These are phyloP conservation scores for Pterocles burchelli DNA, from an alignment of 2,113 vertebrate genomes.

Conservation along the genomic window DNA sequence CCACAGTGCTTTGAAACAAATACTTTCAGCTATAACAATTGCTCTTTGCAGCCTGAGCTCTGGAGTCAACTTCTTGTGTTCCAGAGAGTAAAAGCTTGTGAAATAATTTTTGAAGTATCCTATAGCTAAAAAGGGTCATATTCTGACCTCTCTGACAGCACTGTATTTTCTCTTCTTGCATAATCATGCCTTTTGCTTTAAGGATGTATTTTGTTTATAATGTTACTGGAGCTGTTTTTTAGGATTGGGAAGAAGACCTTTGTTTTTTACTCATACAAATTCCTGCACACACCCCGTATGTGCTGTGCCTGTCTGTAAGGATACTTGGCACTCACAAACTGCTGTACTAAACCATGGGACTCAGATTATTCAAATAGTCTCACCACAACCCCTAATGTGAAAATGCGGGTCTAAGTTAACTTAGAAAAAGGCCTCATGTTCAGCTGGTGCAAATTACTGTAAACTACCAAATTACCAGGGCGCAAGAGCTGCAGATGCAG, in stretches of 20 bases:
- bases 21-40: conserved; percentile 79
- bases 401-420: not conserved
- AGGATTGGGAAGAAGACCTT: not conserved
- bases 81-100: conserved; percentile 58
- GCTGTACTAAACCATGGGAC: not conserved
- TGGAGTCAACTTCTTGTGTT: conserved; percentile 68
- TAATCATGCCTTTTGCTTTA: not conserved
- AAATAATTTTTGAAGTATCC: conserved; percentile 71
- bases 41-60: conserved; percentile 70
- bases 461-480: not conserved
- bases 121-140: conserved; percentile 19
- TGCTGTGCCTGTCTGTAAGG: not conserved
- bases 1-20: conserved; percentile 79
- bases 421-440: not conserved
- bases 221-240: not conserved
- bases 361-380: not conserved
- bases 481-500: not conserved
- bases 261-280: not conserved
- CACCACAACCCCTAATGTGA: not conserved
- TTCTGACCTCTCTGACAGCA: not conserved
- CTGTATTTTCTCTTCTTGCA: not conserved
- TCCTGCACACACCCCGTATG: not conserved
- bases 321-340: not conserved
- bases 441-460: conserved; percentile 17
- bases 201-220: not conserved